Evolutionary conservation across 1,140 invertebrate species (phyloP).

Genomic region (Cydia strobilella): DNA sequence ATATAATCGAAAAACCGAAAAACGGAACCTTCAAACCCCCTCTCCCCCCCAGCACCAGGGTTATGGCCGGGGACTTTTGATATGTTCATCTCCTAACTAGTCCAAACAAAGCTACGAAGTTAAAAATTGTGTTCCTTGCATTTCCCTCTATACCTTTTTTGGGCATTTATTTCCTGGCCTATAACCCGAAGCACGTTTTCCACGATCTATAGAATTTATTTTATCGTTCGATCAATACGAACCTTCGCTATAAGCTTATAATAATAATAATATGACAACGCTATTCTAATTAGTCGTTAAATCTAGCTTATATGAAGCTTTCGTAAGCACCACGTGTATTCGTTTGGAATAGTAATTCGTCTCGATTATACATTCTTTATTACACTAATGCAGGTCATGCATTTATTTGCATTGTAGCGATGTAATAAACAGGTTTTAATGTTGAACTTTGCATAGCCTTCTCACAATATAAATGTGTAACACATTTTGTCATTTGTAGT

Average conservation of each 20-base stretch:
- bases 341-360: not conserved
- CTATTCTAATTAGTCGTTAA: slow-evolving; percentile 6
- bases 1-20: no score
- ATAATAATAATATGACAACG: not conserved
- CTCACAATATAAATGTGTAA: not conserved
- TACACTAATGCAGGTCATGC: not conserved
- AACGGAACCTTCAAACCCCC: no score
- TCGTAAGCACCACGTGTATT: not conserved
- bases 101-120: no score
- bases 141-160: no score
- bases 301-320: not conserved
- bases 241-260: not conserved
- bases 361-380: not conserved
- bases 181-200: no score
- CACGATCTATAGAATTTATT: not conserved
- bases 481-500: not conserved
- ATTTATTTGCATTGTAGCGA: not conserved
- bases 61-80: no score
- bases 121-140: no score
- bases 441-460: slow-evolving; percentile 30
- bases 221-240: not conserved
- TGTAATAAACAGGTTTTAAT: slow-evolving; percentile 1
- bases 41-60: no score
- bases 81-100: no score
- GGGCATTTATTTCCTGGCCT: no score